These are phyloP conservation scores for Portevinia maculata DNA, from an alignment of 2,888 invertebrate genomes.

Conservation along the genomic window DNA sequence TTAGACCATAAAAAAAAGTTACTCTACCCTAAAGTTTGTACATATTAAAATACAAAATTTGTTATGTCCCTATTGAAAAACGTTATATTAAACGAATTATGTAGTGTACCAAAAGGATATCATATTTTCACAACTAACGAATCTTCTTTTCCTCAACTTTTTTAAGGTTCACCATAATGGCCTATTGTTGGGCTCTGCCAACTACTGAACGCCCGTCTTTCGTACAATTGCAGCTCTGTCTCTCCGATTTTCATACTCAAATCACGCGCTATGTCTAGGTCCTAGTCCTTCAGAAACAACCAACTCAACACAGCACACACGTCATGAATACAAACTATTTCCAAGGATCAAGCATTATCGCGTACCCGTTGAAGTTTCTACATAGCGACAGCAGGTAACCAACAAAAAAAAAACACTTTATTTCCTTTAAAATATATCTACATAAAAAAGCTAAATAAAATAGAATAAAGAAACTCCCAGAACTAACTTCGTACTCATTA, in stretches of 20 bases:
- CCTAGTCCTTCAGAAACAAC: neutral
- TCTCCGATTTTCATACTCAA: slow-evolving; percentile 93
- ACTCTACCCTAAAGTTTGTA: no score
- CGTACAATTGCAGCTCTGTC: slow-evolving; percentile 91
- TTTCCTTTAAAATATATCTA: slow-evolving; percentile 23
- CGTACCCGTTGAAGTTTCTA: slow-evolving; percentile 4
- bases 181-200: slow-evolving; percentile 96
- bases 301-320: neutral
- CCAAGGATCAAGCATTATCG: slow-evolving; percentile 31
- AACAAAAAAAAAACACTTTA: slow-evolving; percentile 20
- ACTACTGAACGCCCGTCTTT: slow-evolving; percentile 93
- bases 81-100: no score
- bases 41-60: no score
- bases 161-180: slow-evolving; percentile 93
- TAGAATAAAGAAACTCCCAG: slow-evolving; percentile 13
- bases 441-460: slow-evolving; percentile 16
- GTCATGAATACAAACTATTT: neutral
- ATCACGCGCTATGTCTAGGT: slow-evolving; percentile 92
- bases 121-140: no score
- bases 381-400: slow-evolving; percentile 9
- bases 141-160: no score
- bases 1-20: no score
- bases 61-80: no score
- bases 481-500: slow-evolving; percentile 33
- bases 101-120: no score